Conservation (phyloP, 2,113 vertebrate genomes). For the Tetrax tetrax region DNA sequence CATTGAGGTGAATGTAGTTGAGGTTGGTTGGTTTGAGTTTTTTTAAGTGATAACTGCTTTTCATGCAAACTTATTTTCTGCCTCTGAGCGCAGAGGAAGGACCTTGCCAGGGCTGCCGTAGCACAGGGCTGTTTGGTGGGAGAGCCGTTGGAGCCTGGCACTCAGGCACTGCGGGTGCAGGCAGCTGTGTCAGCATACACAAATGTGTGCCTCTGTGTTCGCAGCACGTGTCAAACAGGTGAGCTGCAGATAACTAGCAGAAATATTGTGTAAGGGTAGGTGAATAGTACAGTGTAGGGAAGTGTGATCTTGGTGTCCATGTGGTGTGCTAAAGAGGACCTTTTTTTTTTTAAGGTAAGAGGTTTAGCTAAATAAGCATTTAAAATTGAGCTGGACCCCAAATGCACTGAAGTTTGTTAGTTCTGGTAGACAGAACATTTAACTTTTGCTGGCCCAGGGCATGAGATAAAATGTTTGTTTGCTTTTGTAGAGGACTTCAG, state of each 20-base stretch:
- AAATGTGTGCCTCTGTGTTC: not conserved
- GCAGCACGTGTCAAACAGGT: not conserved
- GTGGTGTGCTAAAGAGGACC: not conserved
- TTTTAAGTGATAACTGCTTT: not conserved
- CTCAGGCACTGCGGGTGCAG: accelerated
- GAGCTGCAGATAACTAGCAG: not conserved
- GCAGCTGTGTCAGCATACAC: not conserved
- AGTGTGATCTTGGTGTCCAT: too few species aligned
- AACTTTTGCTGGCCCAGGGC: not conserved
- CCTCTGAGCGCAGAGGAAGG: not conserved
- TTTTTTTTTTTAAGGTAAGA: not conserved
- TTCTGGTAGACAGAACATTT: not conserved
- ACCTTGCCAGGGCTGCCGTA: not conserved
- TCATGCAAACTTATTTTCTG: not conserved
- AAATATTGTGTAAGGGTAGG: not conserved
- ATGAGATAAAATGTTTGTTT: not conserved
- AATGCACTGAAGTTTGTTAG: not conserved
- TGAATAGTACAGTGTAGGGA: not conserved
- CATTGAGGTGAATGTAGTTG: not conserved
- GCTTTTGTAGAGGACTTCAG: not conserved
- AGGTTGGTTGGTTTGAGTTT: not conserved
- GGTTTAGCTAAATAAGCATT: not conserved
- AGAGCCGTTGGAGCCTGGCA: not conserved
- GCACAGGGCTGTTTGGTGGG: not conserved
- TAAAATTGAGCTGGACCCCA: not conserved